A percentile compares a stretch with the other conserved stretches of the same genome.
These are phyloP conservation scores for Oryctes rhinoceros DNA, from an alignment of 1,140 invertebrate genomes.

Conservation along the genomic window DNA sequence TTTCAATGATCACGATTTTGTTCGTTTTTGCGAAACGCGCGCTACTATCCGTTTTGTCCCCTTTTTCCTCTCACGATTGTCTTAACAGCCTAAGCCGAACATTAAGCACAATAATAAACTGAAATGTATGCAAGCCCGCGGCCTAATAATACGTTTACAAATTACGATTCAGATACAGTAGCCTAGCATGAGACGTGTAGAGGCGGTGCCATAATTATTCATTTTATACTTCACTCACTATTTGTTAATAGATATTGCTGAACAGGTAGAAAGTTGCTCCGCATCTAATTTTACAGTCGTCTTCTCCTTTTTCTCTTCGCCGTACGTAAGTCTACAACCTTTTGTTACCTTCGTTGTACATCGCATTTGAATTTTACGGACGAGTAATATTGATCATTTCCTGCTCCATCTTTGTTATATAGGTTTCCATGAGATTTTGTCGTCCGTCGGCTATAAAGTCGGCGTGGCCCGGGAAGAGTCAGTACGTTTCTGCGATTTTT, in stretches of 20 bases:
- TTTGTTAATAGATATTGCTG: slow-evolving; percentile 57
- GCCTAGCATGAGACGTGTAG: slow-evolving; percentile 57
- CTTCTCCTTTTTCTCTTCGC: slow-evolving; percentile 3
- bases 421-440: slow-evolving; percentile 2
- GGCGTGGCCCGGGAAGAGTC: slow-evolving; percentile 21
- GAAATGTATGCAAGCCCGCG: slow-evolving; percentile 58
- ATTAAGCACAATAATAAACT: slow-evolving; percentile 53
- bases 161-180: slow-evolving; percentile 60
- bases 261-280: slow-evolving; percentile 47
- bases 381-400: slow-evolving; percentile 25
- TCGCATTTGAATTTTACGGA: slow-evolving; percentile 20
- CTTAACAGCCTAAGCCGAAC: slow-evolving; percentile 31
- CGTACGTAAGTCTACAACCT: neutral
- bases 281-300: slow-evolving; percentile 24
- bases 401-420: slow-evolving; percentile 20
- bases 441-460: neutral
- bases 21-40: slow-evolving; percentile 31
- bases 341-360: slow-evolving; percentile 27
- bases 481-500: slow-evolving; percentile 4
- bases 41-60: neutral
- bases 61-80: slow-evolving; percentile 9
- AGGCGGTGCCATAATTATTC: slow-evolving; percentile 60
- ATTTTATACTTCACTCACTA: slow-evolving; percentile 59
- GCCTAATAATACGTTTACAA: slow-evolving; percentile 59
- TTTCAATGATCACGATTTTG: slow-evolving; percentile 36